These are phyloP conservation scores for Oryzias sinensis DNA, from an alignment of 2,797 vertebrate species.

Conservation along the genomic window DNA sequence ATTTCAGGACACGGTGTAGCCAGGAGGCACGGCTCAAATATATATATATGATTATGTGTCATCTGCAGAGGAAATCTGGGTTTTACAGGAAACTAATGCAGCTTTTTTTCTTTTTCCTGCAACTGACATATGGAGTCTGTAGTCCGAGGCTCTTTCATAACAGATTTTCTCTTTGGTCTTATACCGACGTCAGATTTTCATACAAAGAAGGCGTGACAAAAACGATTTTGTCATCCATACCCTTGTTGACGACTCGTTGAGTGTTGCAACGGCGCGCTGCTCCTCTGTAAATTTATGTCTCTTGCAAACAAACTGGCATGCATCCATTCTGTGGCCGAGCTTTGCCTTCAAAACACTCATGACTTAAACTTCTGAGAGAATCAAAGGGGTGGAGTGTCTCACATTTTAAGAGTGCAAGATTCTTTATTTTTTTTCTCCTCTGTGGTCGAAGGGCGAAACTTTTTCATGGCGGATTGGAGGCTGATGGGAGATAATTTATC, in stretches of 20 bases:
- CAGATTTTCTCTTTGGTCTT: background rate
- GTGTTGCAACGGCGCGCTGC: conserved; percentile 14
- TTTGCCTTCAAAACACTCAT: conserved; percentile 17
- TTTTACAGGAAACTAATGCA: conserved; percentile 66
- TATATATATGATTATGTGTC: conserved; percentile 76
- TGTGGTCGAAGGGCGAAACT: conserved; percentile 7
- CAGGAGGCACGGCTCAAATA: conserved; percentile 74
- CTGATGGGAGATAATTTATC: too few relatives aligned
- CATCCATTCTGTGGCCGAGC: conserved; percentile 36
- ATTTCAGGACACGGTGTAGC: conserved; percentile 74
- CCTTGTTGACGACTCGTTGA: conserved; percentile 24
- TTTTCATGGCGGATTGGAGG: too few relatives aligned
- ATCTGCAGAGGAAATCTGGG: conserved; percentile 73
- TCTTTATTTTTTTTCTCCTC: background rate
- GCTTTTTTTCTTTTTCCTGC: conserved; percentile 48
- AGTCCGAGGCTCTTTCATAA: background rate
- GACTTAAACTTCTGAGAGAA: conserved; percentile 34
- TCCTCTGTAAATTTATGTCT: conserved; percentile 31
- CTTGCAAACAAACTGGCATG: conserved; percentile 27
- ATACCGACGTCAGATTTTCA: too few relatives aligned
- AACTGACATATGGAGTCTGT: conserved; percentile 42
- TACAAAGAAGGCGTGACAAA: conserved; percentile 1
- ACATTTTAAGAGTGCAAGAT: conserved; percentile 7
- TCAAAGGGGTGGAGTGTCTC: conserved; percentile 24
- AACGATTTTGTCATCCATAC: conserved; percentile 10